phyloP scores from a whole-genome alignment of 2,113 vertebrate genomes.

The Actinemys pallida region DNA sequence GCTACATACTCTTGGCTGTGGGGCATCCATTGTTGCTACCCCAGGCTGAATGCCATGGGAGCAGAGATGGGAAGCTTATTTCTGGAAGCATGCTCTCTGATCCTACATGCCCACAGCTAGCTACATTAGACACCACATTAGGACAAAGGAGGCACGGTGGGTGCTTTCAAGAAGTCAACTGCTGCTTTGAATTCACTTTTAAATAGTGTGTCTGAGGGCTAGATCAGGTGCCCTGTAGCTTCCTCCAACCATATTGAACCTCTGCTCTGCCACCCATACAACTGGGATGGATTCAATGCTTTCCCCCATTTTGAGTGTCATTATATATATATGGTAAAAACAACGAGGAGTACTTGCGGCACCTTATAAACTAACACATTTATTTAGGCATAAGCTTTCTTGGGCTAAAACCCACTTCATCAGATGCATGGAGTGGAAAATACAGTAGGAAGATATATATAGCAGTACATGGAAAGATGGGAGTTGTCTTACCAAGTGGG shows the following conservation, averaged over 20 bases:
- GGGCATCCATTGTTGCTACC: background rate
- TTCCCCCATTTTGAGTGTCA: background rate
- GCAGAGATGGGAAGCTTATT: constrained; percentile 19
- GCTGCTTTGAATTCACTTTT: constrained; percentile 23
- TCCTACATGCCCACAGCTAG: background rate
- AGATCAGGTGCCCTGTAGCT: background rate
- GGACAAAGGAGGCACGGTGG: background rate
- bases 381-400: no score
- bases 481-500: no score
- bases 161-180: constrained; percentile 30
- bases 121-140: background rate
- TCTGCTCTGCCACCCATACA: background rate
- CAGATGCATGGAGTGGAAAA: no score
- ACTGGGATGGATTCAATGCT: background rate
- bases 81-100: background rate
- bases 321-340: no score
- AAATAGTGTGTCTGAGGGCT: constrained; percentile 31
- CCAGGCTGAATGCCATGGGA: constrained; percentile 12
- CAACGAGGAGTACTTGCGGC: no score
- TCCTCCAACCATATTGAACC: background rate
- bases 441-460: no score
- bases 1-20: background rate
- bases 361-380: no score
- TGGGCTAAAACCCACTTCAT: no score
- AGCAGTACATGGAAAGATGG: no score